phyloP scores from a whole-genome alignment of 1,140 invertebrate genomes.

The Cheumatopsyche charites region DNA sequence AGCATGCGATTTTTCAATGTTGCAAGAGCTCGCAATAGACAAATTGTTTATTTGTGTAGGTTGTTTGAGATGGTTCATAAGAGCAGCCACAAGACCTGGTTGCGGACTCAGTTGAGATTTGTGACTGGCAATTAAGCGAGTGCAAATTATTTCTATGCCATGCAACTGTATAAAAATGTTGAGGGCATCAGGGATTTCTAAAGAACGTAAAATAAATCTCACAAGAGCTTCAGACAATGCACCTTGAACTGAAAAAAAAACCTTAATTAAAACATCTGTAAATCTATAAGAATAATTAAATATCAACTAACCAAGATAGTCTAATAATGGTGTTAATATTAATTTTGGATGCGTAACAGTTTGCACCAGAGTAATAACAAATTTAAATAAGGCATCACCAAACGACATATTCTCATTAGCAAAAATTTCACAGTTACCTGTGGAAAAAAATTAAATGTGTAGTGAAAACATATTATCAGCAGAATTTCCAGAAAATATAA shows the following conservation, averaged over 20 bases:
- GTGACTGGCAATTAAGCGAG: conserved; percentile 60
- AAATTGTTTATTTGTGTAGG: conserved; percentile 59
- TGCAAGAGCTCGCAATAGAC: conserved; percentile 60
- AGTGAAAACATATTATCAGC: conserved; percentile 30
- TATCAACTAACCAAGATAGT: conserved; percentile 71
- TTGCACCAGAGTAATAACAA: conserved; percentile 74
- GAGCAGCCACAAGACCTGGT: conserved; percentile 57
- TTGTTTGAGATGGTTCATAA: conserved; percentile 60
- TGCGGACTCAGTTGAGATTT: conserved; percentile 51
- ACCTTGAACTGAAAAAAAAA: conserved; percentile 32
- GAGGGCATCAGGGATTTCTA: conserved; percentile 56
- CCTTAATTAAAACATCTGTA: conserved; percentile 12
- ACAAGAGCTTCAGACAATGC: conserved; percentile 58
- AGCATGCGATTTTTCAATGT: conserved; percentile 64
- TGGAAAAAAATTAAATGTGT: conserved; percentile 38
- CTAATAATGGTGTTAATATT: conserved; percentile 75
- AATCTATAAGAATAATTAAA: not conserved
- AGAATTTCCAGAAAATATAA: conserved; percentile 31
- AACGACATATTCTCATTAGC: conserved; percentile 72
- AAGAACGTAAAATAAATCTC: conserved; percentile 53
- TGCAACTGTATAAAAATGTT: conserved; percentile 56
- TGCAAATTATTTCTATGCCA: conserved; percentile 55
- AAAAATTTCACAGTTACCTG: conserved; percentile 50
- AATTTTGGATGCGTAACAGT: conserved; percentile 74
- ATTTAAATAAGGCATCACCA: conserved; percentile 82